Evolutionary conservation across 2,888 invertebrate species (phyloP).

Genomic region (Netelia melanura): DNA sequence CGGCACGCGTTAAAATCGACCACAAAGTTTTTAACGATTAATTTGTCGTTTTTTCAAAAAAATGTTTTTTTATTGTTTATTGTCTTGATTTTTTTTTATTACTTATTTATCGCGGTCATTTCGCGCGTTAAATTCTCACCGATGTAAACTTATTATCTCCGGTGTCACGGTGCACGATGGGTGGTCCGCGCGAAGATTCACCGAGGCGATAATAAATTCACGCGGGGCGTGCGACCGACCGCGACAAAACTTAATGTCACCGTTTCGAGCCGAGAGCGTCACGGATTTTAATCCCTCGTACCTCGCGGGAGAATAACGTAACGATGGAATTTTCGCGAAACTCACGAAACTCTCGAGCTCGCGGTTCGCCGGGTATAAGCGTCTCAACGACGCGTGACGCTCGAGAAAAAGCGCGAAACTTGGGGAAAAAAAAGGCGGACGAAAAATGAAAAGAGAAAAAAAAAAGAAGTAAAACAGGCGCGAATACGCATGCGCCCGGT

Average conservation of each 20-base stretch:
- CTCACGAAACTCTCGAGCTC: background rate
- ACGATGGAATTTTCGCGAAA: constrained; percentile 54
- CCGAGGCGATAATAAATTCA: constrained; percentile 60
- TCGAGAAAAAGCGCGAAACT: constrained; percentile 23
- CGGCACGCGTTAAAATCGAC: background rate
- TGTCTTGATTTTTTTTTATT: background rate
- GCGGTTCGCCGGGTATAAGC: constrained; percentile 13
- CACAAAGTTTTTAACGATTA: constrained; percentile 68
- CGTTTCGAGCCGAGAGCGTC: constrained; percentile 38
- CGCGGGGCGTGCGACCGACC: constrained; percentile 22
- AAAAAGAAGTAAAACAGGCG: background rate
- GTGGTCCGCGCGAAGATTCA: constrained; percentile 54
- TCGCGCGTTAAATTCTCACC: constrained; percentile 18
- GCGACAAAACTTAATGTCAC: constrained; percentile 63
- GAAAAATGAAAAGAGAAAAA: background rate
- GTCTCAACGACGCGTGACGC: constrained; percentile 43
- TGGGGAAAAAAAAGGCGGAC: background rate
- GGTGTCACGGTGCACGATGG: constrained; percentile 52
- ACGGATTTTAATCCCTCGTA: constrained; percentile 49
- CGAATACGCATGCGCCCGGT: background rate
- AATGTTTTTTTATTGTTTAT: constrained; percentile 53
- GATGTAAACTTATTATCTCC: constrained; percentile 33
- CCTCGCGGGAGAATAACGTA: constrained; percentile 34
- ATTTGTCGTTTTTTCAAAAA: constrained; percentile 29
- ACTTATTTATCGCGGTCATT: background rate